Conservation (phyloP, 2,113 vertebrate genomes). For the Hepsetus odoe region DNA sequence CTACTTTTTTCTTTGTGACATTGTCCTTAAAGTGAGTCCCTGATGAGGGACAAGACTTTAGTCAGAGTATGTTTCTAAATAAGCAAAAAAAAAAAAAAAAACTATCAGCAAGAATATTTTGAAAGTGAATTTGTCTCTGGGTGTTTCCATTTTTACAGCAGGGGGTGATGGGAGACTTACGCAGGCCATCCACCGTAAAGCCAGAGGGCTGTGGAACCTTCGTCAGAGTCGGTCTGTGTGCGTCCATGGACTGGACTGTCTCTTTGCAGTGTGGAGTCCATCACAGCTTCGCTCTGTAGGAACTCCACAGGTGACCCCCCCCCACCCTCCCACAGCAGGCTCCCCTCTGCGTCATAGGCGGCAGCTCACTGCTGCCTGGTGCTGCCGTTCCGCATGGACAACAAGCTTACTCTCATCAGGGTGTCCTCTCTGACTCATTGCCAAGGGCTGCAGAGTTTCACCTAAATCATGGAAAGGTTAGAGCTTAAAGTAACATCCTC, state of each 20-base stretch:
- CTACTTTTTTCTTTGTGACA: no score
- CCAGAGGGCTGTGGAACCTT: neutral
- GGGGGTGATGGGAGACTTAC: neutral
- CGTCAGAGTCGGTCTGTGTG: neutral
- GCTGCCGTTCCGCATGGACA: slow-evolving; percentile 35
- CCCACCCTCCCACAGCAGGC: slow-evolving; percentile 11
- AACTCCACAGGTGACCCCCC: neutral
- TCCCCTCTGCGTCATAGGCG: slow-evolving; percentile 34
- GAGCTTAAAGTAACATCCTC: slow-evolving; percentile 28
- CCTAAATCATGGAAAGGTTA: slow-evolving; percentile 42
- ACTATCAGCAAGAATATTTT: neutral
- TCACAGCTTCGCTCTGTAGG: slow-evolving; percentile 9
- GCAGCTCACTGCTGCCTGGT: neutral
- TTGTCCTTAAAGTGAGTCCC: no score
- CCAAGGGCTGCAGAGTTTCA: slow-evolving; percentile 29
- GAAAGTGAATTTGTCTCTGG: neutral
- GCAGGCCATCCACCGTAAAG: neutral
- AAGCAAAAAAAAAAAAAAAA: neutral
- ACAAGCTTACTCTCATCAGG: slow-evolving; percentile 22
- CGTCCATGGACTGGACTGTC: slow-evolving; percentile 6
- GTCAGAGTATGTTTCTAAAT: neutral
- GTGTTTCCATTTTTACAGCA: no score
- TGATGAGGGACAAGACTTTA: neutral
- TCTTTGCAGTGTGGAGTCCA: neutral
- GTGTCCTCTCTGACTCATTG: slow-evolving; percentile 38